Conservation (phyloP, 2,888 invertebrate genomes). For the Labia minor region DNA sequence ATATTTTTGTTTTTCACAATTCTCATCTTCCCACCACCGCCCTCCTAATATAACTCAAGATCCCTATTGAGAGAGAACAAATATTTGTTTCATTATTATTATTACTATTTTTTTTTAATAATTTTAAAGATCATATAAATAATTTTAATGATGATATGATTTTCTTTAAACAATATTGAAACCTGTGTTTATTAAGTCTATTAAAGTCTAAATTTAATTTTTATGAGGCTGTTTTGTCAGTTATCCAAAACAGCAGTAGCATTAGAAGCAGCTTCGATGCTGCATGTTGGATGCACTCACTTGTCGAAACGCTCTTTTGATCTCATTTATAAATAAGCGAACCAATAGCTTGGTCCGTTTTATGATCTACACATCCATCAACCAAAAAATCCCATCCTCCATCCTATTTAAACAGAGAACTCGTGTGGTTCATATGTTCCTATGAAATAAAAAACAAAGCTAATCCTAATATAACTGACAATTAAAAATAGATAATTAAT, state of each 20-base stretch:
- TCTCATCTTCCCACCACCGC: no score
- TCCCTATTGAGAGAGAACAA: no score
- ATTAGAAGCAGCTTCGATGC: no score
- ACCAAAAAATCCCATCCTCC: no score
- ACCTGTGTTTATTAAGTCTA: background rate
- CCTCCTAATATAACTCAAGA: no score
- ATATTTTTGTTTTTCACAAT: background rate
- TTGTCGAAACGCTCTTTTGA: conserved; percentile 4
- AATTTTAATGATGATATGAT: no score
- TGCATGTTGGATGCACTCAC: conserved; percentile 7
- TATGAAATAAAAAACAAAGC: no score
- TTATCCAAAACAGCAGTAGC: background rate
- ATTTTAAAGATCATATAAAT: background rate
- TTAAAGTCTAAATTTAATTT: conserved; percentile 1
- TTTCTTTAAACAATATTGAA: background rate
- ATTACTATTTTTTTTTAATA: background rate
- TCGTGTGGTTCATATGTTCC: no score
- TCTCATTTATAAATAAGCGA: background rate
- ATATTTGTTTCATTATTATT: no score
- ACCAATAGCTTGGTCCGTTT: background rate
- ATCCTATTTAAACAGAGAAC: background rate
- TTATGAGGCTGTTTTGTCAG: background rate
- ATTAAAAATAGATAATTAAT: no score
- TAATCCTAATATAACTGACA: no score
- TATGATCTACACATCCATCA: background rate